Conservation (phyloP, 2,113 vertebrate species). For the Pyxicephalus adspersus region DNA sequence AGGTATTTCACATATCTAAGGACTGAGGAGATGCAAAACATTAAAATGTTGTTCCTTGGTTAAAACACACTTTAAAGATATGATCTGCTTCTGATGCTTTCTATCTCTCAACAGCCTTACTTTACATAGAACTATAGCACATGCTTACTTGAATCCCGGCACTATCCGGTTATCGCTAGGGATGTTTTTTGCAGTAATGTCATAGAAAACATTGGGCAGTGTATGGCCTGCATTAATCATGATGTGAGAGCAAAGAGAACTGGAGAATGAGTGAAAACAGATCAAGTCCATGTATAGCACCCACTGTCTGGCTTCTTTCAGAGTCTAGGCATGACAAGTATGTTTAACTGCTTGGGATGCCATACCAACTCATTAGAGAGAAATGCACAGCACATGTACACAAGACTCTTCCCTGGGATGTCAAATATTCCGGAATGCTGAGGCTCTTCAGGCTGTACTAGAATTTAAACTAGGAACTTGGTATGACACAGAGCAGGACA, state of each 20-base stretch:
- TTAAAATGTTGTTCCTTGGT: too few relatives aligned
- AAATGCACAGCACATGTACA: slow-evolving; percentile 49
- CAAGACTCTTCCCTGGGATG: slow-evolving; percentile 5
- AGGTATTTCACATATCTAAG: too few relatives aligned
- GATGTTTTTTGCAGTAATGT: too few relatives aligned
- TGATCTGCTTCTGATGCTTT: too few relatives aligned
- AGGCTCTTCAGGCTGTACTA: background rate
- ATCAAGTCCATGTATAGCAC: slow-evolving; percentile 11
- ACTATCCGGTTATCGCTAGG: too few relatives aligned
- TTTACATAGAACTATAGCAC: too few relatives aligned
- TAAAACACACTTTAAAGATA: too few relatives aligned
- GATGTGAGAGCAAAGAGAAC: background rate
- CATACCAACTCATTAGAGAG: slow-evolving; percentile 6
- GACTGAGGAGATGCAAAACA: too few relatives aligned
- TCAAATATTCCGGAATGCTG: background rate
- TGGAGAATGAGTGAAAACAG: slow-evolving; percentile 26
- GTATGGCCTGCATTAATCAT: too few relatives aligned
- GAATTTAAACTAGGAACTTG: background rate
- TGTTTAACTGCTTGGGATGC: slow-evolving; percentile 35
- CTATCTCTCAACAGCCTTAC: too few relatives aligned
- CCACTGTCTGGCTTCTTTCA: slow-evolving; percentile 28
- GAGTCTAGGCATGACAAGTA: slow-evolving; percentile 26
- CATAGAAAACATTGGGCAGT: too few relatives aligned
- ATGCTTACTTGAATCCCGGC: too few relatives aligned
- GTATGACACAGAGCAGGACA: background rate